Evolutionary conservation across 2,113 vertebrate species (phyloP).

Genomic region (Phyllopteryx taeniolatus): DNA sequence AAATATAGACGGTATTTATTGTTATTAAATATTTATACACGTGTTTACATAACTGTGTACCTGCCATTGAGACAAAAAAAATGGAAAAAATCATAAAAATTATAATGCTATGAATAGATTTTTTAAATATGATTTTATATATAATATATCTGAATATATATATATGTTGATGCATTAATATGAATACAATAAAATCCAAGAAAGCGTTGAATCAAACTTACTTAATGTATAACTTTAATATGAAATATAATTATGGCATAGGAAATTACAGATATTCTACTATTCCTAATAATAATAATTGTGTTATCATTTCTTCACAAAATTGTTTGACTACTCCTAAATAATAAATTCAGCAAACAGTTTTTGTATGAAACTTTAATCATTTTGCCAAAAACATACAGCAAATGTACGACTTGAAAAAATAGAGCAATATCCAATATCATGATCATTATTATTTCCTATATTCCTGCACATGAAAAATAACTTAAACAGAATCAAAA

Average conservation of each 20-base stretch:
- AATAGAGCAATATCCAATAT: neutral
- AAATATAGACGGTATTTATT: neutral
- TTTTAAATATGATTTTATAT: no score
- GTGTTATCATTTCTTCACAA: neutral
- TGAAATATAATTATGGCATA: no score
- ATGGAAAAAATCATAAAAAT: no score
- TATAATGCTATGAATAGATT: no score
- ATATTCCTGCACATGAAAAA: constrained; percentile 5
- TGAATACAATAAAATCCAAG: neutral
- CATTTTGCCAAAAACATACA: constrained; percentile 50
- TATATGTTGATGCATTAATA: neutral
- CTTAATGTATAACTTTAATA: neutral
- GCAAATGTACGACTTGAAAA: constrained; percentile 22
- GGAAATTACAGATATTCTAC: no score
- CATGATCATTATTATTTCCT: constrained; percentile 5
- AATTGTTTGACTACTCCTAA: neutral
- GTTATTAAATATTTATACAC: neutral
- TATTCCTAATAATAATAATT: no score
- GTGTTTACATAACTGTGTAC: no score
- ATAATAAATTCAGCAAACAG: neutral
- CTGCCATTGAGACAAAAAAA: no score
- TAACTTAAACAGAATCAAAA: constrained; percentile 36
- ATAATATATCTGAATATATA: no score
- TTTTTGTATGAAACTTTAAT: constrained; percentile 18
- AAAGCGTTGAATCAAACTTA: neutral